Base-by-base conservation (phyloP, 2,797 vertebrate species). In the Sylvia borin region DNA sequence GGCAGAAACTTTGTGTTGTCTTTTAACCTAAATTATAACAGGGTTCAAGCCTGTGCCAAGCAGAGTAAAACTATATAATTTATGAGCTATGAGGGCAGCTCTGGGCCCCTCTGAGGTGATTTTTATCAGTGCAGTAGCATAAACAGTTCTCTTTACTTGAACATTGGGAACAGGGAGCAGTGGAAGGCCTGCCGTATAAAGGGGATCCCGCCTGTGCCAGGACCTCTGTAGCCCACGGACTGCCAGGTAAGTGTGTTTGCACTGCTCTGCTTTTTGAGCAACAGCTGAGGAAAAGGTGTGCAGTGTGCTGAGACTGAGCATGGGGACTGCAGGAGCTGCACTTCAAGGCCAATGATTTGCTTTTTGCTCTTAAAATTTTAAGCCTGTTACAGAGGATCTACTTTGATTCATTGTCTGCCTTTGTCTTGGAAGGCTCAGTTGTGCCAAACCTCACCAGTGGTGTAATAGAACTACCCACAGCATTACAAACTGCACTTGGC, bases 21-120 rank as follows among this genome's bases (percentile, higher is more conserved):
- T 97, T 96, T 96, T 96, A 95, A 87, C 91, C 94, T 96, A 78
- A 88, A 91, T 93, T 92, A 70, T 88, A 92, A 95, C 75, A 89
- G 80, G 78, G 96, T 95, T 97, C 96, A 97, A 95, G 62, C 50
- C 92, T 88, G 92, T 95, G 79, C 91, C 83, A 94, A 83, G 82
- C 36, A 66, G 77, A 92, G 71, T 71, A 74, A 96, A 97, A 87
- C 74, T 89, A 55, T 95, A 74, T 92, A 96, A 97, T 93, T 84
- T 95, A 93, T 84, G 82, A 96, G 74, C 87, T 74, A 92, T 26
- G 88, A 94, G 95, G 92, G 58, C 91, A 88, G 73, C 86, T 91
- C 79, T 92, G 92, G 93, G 88, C 77, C 84, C 80, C 92, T 96
- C 53, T 51, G 70, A 88, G 43, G 78, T 61, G 87, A 93, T 96